These are phyloP conservation scores for Linnaemya vulpina DNA, from an alignment of 2,888 invertebrate genomes.

Conservation along the genomic window DNA sequence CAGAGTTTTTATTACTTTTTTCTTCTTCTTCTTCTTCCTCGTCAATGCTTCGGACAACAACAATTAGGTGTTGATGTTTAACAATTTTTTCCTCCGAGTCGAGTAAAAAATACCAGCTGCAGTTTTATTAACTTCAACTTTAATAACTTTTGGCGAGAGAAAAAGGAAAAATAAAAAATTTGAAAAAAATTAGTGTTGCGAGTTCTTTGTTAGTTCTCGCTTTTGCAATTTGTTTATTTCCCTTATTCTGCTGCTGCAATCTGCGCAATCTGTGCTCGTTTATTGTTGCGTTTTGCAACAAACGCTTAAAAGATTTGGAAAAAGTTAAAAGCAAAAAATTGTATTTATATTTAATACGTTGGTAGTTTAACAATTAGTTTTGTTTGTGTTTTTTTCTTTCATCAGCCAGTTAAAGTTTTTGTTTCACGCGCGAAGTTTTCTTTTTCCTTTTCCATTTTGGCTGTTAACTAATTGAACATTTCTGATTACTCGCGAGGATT, in stretches of 20 bases:
- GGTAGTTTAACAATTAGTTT: slow-evolving; percentile 66
- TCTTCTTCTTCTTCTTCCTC: no score
- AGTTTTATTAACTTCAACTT: slow-evolving; percentile 73
- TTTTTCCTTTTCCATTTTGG: slow-evolving; percentile 12
- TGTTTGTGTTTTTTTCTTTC: background rate
- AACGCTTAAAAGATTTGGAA: slow-evolving; percentile 53
- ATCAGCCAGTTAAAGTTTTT: slow-evolving; percentile 36
- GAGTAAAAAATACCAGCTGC: slow-evolving; percentile 64
- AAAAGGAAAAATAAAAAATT: background rate
- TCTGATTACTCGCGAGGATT: slow-evolving; percentile 65
- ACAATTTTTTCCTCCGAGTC: slow-evolving; percentile 69
- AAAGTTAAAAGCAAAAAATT: background rate
- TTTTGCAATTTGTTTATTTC: slow-evolving; percentile 62
- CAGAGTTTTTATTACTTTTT: slow-evolving; percentile 46
- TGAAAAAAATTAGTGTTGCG: slow-evolving; percentile 30
- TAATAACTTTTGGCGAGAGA: slow-evolving; percentile 57
- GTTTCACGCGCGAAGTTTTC: slow-evolving; percentile 54
- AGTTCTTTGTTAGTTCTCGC: slow-evolving; percentile 34
- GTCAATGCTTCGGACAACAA: slow-evolving; percentile 50
- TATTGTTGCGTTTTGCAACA: slow-evolving; percentile 58
- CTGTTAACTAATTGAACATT: slow-evolving; percentile 57
- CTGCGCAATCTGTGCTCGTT: slow-evolving; percentile 53
- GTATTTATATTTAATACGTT: slow-evolving; percentile 40
- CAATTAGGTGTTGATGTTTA: slow-evolving; percentile 81
- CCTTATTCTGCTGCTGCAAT: slow-evolving; percentile 49